Conservation (phyloP, 2,888 invertebrate species). For the Lasiommata megera region DNA sequence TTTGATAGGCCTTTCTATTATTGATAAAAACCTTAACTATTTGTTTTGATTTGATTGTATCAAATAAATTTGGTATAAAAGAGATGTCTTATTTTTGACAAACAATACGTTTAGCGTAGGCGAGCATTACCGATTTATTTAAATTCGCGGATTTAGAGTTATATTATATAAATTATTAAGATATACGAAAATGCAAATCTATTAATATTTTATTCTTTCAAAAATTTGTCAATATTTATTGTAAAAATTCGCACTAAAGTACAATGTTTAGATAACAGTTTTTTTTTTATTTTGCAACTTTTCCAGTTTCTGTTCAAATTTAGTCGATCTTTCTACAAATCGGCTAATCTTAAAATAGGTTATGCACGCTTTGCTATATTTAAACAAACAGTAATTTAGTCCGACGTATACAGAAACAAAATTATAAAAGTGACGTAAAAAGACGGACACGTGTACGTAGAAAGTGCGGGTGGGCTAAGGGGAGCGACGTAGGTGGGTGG, state of each 20-base stretch:
- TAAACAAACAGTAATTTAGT: background rate
- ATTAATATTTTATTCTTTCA: background rate
- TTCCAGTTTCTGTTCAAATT: no score
- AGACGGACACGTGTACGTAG: conserved; percentile 7
- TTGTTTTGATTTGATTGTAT: background rate
- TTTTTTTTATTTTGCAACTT: background rate
- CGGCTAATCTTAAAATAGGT: background rate
- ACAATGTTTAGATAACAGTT: background rate
- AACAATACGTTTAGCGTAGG: background rate
- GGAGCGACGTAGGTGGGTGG: conserved; percentile 13
- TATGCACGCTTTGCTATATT: background rate
- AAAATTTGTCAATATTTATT: no score
- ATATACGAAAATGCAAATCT: background rate
- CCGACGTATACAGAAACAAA: background rate
- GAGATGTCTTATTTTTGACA: background rate
- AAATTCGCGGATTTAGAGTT: background rate
- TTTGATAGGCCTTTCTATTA: background rate
- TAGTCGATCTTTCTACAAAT: background rate
- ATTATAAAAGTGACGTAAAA: background rate
- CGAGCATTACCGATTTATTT: background rate
- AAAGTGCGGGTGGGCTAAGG: background rate
- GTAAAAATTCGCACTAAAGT: background rate
- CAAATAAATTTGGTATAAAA: background rate
- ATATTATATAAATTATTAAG: background rate
- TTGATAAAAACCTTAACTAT: background rate